A percentile compares a stretch with the other conserved stretches of the same genome.
These are phyloP conservation scores for Nomada ferruginata DNA, from an alignment of 2,888 invertebrate species.

Conservation along the genomic window DNA sequence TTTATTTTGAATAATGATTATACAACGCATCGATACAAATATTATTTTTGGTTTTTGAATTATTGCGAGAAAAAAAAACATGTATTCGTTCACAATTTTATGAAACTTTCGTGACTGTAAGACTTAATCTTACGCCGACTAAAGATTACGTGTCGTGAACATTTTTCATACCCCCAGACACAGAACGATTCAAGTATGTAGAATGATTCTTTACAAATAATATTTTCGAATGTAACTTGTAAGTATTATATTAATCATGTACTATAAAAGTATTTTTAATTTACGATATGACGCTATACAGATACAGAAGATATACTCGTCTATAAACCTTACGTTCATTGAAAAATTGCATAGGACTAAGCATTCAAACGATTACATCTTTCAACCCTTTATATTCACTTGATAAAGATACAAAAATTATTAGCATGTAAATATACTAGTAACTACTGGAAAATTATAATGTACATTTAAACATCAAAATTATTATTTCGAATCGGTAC, in stretches of 20 bases:
- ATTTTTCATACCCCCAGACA: constrained; percentile 1
- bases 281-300: constrained; percentile 38
- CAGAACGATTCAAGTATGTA: neutral
- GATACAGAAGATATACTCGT: constrained; percentile 11
- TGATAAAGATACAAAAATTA: constrained; percentile 26
- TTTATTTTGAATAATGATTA: constrained; percentile 42
- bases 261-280: constrained; percentile 46
- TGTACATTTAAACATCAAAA: constrained; percentile 32
- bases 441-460: constrained; percentile 20
- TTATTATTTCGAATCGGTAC: constrained; percentile 30
- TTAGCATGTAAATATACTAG: constrained; percentile 7
- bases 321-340: too few relatives aligned
- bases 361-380: constrained; percentile 3
- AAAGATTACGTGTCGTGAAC: constrained; percentile 12
- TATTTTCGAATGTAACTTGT: constrained; percentile 5
- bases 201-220: constrained; percentile 5
- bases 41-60: constrained; percentile 7
- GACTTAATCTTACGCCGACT: neutral
- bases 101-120: neutral
- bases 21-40: constrained; percentile 16
- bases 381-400: constrained; percentile 18
- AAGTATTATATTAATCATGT: constrained; percentile 23
- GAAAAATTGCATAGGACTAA: constrained; percentile 4
- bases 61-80: neutral
- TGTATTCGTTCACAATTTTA: neutral